A percentile compares a stretch with the other conserved stretches of the same genome.
These are phyloP conservation scores for Melospiza melodia DNA, from an alignment of 2,113 vertebrate species.

Conservation along the genomic window DNA sequence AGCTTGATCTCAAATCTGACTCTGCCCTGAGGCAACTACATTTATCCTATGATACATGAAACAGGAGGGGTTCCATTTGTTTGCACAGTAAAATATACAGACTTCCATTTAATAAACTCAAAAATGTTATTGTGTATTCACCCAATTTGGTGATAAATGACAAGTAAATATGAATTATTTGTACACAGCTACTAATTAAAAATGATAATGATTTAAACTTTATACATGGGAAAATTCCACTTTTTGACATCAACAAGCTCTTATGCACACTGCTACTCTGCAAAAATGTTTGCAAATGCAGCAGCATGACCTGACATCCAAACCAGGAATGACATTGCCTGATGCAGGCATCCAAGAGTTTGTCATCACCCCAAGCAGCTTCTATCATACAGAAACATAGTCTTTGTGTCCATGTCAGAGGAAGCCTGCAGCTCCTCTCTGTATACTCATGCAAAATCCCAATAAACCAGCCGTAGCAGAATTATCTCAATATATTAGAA, in stretches of 20 bases:
- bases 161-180: background rate
- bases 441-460: background rate
- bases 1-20: background rate
- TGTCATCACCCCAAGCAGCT: background rate
- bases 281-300: background rate
- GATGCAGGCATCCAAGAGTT: background rate
- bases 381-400: background rate
- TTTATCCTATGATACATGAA: background rate
- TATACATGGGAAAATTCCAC: fast-evolving
- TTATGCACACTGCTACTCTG: background rate
- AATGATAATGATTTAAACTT: background rate
- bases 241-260: background rate
- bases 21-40: background rate
- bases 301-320: background rate
- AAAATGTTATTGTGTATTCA: background rate
- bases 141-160: background rate
- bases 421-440: background rate
- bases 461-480: background rate
- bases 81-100: background rate
- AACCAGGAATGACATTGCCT: background rate
- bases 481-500: background rate
- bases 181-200: background rate
- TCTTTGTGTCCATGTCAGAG: background rate
- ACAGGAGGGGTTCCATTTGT: background rate
- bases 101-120: background rate